Evolutionary conservation across 1,140 invertebrate species (phyloP), one percentile per base, ranked within the genome.

Genomic region (Chelonus insularis): DNA sequence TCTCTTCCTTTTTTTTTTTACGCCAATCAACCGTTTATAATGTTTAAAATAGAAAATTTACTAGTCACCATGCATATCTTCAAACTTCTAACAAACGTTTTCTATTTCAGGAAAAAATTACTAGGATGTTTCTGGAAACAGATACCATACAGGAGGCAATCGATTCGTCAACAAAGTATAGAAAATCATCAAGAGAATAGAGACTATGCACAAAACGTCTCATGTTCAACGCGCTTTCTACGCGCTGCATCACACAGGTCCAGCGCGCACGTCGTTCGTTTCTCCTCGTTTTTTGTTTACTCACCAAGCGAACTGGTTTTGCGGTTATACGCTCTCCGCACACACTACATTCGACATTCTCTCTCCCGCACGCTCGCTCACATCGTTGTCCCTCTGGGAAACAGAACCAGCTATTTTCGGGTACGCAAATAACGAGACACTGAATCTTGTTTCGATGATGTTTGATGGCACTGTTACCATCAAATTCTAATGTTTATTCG

Each of bases 221-320:
- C 25, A 29, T 29, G 25, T 29, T 29, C 25, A 29, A 29, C 14
- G 41, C 14, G 11, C 11, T 51, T 60, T 68, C 41, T n/a, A 20
- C 5, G 16, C 5, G 56, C 48, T 12, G 32, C 14, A 51, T 52
- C 34, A 16, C 14, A 18, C 57, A 18, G 8, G 12, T 23, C 52
- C 29, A 25, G 56, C 36, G 58, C 50, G 57, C 36, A 20, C 41
- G 32, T 45, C 72, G 71, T 78, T 75, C 72, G 71, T 71, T 74
- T 72, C 71, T 77, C 72, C 71, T 79, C 74, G 75, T 82, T 82
- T 82, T 82, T 80, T 82, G 77, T 80, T 80, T 80, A 80, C 79
- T 79, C 78, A 80, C 78, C 73, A 60, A 75, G 75, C 78, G 76
- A 80, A 82, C 79, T 79, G 78, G 79, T 82, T 82, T 82, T 77